These are phyloP conservation scores for Corticium candelabrum DNA, from an alignment of 37 sponge, comb jelly and placozoan species.

Conservation along the genomic window DNA sequence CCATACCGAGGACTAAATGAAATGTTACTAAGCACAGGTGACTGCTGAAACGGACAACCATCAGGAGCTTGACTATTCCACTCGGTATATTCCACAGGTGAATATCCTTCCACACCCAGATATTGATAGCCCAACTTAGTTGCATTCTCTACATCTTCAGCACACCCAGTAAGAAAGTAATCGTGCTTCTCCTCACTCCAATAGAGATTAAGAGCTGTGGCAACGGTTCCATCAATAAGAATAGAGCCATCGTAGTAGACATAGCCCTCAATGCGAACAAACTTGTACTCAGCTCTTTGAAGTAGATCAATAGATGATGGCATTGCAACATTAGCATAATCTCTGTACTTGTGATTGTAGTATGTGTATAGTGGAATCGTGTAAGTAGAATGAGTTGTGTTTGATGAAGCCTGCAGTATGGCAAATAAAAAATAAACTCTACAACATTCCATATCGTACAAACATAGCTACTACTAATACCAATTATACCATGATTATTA, in stretches of 20 bases:
- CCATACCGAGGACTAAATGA: neutral
- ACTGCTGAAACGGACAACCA: neutral
- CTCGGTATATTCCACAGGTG: neutral
- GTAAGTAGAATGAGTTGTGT: neutral
- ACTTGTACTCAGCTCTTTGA: neutral
- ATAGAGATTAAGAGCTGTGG: neutral
- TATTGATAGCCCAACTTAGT: neutral
- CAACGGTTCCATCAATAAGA: neutral
- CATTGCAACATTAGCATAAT: neutral
- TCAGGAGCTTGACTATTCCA: neutral
- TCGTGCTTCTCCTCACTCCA: neutral
- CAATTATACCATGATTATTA: too few relatives aligned
- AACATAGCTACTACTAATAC: too few relatives aligned
- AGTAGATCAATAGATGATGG: neutral
- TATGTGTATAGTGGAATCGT: neutral
- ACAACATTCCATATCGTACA: too few relatives aligned
- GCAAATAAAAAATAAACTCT: too few relatives aligned
- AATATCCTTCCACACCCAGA: neutral
- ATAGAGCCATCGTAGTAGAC: neutral
- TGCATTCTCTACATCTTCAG: neutral
- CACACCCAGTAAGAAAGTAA: neutral
- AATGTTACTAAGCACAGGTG: neutral
- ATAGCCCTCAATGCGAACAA: neutral
- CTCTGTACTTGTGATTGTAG: neutral
- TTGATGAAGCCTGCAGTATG: too few relatives aligned